Conservation (phyloP, 2,888 invertebrate species). For the Kuschelorhynchus macadamiae region DNA sequence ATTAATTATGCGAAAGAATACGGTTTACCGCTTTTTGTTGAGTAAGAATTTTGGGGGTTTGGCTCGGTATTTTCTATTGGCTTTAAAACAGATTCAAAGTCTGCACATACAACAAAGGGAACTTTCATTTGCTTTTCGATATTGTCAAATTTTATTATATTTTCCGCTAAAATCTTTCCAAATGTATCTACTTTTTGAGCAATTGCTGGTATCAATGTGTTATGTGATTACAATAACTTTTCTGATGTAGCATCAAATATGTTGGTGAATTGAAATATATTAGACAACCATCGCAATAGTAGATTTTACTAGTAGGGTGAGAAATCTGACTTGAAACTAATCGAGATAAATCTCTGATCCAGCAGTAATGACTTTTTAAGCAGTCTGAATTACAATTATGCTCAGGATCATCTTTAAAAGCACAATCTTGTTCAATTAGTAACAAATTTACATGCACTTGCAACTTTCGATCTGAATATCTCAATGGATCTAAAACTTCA, state of each 20-base stretch:
- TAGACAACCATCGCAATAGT: constrained; percentile 50
- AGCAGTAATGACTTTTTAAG: neutral
- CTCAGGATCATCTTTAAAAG: neutral
- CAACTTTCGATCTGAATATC: too few species aligned
- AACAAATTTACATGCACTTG: constrained; percentile 13
- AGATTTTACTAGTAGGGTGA: constrained; percentile 8
- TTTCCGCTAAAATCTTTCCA: neutral
- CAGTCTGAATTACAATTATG: neutral
- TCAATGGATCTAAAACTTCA: too few species aligned
- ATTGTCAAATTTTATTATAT: constrained; percentile 41
- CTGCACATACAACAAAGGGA: constrained; percentile 49
- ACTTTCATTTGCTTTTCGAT: constrained; percentile 43
- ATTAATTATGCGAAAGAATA: constrained; percentile 25
- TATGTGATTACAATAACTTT: constrained; percentile 23
- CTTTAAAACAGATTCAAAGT: constrained; percentile 51
- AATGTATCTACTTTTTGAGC: too few species aligned
- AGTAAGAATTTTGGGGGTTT: constrained; percentile 37
- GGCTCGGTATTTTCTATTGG: constrained; percentile 8
- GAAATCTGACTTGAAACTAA: too few species aligned
- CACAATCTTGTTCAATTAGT: neutral
- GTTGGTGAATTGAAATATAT: constrained; percentile 34
- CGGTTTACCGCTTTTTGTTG: constrained; percentile 5
- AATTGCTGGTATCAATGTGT: neutral
- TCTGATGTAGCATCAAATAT: constrained; percentile 22
- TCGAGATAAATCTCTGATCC: too few species aligned